A percentile compares a stretch with the other conserved stretches of the same genome.
These are phyloP conservation scores for Eucera pruinosa DNA, from an alignment of 2,888 invertebrate species.

Conservation along the genomic window DNA sequence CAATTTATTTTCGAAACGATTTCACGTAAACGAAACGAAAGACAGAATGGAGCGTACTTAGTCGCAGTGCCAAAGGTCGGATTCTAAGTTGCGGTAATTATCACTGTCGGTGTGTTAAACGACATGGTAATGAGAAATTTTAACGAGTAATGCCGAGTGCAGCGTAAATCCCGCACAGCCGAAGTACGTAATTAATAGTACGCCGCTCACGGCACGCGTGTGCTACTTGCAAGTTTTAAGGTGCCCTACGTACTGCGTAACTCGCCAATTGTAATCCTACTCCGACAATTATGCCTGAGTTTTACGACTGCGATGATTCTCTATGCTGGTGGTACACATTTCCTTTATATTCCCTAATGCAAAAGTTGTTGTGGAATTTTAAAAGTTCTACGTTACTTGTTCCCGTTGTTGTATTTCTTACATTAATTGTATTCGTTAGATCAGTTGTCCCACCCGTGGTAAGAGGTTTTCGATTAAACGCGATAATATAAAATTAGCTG, in stretches of 20 bases:
- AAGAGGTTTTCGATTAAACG: no score
- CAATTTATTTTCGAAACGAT: not conserved
- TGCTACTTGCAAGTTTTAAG: conserved; percentile 20
- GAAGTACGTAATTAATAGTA: conserved; percentile 58
- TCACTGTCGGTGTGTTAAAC: conserved; percentile 48
- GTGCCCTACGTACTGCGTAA: not conserved
- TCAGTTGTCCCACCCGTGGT: no score
- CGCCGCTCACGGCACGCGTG: conserved; percentile 13
- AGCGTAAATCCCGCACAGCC: conserved; percentile 34
- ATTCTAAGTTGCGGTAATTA: conserved; percentile 51
- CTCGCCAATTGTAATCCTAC: not conserved
- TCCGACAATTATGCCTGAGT: not conserved
- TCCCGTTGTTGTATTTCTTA: no score
- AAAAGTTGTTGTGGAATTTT: no score
- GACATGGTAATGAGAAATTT: conserved; percentile 62
- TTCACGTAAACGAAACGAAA: conserved; percentile 1
- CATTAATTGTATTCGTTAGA: no score
- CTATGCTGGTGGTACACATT: not conserved
- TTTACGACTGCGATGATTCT: not conserved
- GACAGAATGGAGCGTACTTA: conserved; percentile 25
- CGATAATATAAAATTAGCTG: no score
- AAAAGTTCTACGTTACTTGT: no score
- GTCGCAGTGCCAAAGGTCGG: conserved; percentile 15
- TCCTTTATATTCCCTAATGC: not conserved
- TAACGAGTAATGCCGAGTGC: conserved; percentile 56